phyloP scores from a whole-genome alignment of 2,113 vertebrate genomes.

The Antechinus flavipes region DNA sequence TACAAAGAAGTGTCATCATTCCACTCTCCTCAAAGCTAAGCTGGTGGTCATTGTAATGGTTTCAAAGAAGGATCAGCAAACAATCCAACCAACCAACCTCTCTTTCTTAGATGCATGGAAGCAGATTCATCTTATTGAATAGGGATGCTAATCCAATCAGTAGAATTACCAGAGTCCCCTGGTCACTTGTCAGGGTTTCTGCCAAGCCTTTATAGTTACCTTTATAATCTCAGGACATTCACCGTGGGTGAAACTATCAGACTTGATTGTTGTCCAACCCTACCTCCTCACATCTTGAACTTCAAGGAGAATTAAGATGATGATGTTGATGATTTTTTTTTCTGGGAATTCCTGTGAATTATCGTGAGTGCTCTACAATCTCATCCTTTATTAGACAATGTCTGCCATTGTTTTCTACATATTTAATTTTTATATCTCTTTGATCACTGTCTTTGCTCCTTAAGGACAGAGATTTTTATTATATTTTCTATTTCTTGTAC shows the following conservation, averaged over 20 bases:
- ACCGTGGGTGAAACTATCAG: not conserved
- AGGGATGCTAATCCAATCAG: not conserved
- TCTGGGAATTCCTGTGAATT: not conserved
- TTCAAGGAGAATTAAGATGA: not conserved
- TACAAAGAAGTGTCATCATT: not conserved
- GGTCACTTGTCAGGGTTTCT: not conserved
- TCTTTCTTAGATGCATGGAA: not conserved
- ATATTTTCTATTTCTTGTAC: not conserved
- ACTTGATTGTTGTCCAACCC: not conserved
- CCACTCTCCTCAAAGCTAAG: not conserved
- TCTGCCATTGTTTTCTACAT: not conserved
- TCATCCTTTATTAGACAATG: not conserved
- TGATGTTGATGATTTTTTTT: not conserved
- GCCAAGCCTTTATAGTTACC: not conserved
- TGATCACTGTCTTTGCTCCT: not conserved
- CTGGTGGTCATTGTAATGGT: not conserved
- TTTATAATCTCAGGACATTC: not conserved
- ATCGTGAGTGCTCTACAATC: not conserved
- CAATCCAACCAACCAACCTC: not conserved
- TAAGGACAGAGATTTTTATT: not conserved
- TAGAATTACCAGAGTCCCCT: not conserved
- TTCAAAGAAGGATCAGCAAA: not conserved
- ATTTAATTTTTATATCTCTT: not conserved
- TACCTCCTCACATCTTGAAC: not conserved
- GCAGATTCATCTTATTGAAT: not conserved